Evolutionary conservation across 2,888 invertebrate species (phyloP).

Genomic region (Habrosyne pyritoides): DNA sequence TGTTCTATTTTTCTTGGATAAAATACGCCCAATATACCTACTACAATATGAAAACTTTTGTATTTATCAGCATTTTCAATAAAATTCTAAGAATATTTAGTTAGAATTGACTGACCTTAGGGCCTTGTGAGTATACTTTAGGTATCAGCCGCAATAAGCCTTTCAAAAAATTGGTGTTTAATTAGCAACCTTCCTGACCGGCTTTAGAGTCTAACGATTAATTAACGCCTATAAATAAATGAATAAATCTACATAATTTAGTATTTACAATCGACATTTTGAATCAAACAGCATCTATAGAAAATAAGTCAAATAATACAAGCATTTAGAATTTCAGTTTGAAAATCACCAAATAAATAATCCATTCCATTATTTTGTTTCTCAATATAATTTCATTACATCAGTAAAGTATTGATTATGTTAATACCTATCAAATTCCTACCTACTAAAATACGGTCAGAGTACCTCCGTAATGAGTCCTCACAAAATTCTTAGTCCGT

Average conservation of each 20-base stretch:
- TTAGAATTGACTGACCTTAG: neutral
- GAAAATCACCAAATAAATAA: no score
- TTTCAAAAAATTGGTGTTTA: no score
- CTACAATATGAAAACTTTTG: neutral
- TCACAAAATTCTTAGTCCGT: constrained; percentile 59
- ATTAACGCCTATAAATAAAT: no score
- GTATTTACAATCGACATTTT: no score
- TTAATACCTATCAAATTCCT: constrained; percentile 7
- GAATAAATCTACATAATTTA: no score
- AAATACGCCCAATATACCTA: neutral
- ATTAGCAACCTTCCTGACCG: no score
- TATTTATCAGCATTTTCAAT: neutral
- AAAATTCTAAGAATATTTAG: neutral
- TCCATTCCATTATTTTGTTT: neutral
- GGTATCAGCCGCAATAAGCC: no score
- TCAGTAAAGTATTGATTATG: constrained; percentile 3
- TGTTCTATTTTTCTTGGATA: neutral
- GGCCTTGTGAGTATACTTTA: no score
- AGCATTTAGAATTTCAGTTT: no score
- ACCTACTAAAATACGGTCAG: constrained; percentile 3
- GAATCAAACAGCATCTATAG: no score
- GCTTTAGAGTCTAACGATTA: no score
- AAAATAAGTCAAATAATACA: no score
- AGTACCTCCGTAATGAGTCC: constrained; percentile 46
- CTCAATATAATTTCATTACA: neutral